Percentiles rank a stretch among this genome's conserved stretches.
These are phyloP conservation scores for Zaprionus africanus DNA, from an alignment of 1,140 invertebrate species.

Conservation along the genomic window DNA sequence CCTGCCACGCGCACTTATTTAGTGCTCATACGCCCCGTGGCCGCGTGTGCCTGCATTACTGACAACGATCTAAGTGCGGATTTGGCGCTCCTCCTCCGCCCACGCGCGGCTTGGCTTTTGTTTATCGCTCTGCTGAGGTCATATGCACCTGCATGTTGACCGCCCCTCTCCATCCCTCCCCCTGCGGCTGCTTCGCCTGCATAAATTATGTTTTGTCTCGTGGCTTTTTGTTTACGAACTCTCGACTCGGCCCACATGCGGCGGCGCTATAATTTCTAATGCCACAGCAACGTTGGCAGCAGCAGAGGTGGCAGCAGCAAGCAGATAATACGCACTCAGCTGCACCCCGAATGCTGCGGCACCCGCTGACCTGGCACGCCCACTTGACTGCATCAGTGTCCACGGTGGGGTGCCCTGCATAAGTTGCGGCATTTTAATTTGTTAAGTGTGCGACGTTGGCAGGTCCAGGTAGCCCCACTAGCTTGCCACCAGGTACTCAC, in stretches of 20 bases:
- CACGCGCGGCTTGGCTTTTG: constrained; percentile 48
- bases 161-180: not conserved
- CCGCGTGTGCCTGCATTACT: not conserved
- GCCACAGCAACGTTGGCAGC: constrained; percentile 39
- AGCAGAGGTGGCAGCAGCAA: not conserved
- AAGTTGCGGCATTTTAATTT: constrained; percentile 74
- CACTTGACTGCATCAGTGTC: constrained; percentile 43
- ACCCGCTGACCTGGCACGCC: constrained; percentile 29
- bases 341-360: not conserved
- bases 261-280: constrained; percentile 56
- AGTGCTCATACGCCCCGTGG: constrained; percentile 75
- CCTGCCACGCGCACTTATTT: constrained; percentile 68
- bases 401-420: not conserved
- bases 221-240: constrained; percentile 22
- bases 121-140: constrained; percentile 41
- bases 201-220: constrained; percentile 58
- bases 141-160: constrained; percentile 19
- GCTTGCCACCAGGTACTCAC: not conserved
- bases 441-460: constrained; percentile 59
- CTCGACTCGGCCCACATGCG: constrained; percentile 24
- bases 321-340: constrained; percentile 19
- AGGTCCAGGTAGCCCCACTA: not conserved
- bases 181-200: constrained; percentile 22
- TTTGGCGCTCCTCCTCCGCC: not conserved
- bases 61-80: constrained; percentile 16